Evolutionary conservation across 2,888 invertebrate genomes (phyloP).

Genomic region (Amphipoea oculea): DNA sequence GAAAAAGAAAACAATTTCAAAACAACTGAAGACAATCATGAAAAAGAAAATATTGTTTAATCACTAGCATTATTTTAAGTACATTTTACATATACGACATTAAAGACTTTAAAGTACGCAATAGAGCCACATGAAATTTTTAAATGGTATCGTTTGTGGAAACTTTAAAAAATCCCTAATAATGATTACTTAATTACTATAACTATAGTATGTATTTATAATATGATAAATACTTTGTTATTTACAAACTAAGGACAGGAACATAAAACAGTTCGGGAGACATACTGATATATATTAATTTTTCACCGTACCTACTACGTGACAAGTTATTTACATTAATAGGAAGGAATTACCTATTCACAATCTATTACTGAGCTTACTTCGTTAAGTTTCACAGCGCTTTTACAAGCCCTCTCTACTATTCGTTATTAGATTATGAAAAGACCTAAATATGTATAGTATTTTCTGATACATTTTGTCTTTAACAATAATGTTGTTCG

Average conservation of each 20-base stretch:
- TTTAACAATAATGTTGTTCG: constrained; percentile 71
- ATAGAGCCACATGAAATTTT: constrained; percentile 82
- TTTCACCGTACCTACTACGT: constrained; percentile 82
- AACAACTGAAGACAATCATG: constrained; percentile 65
- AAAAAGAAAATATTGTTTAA: constrained; percentile 75
- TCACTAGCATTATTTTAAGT: constrained; percentile 86
- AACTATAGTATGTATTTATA: constrained; percentile 76
- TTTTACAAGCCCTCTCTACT: constrained; percentile 82
- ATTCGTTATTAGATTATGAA: constrained; percentile 71
- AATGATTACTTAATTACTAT: constrained; percentile 73
- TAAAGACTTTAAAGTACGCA: constrained; percentile 84
- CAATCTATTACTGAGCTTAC: constrained; percentile 86
- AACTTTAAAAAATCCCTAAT: constrained; percentile 79
- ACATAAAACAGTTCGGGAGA: constrained; percentile 89
- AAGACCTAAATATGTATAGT: constrained; percentile 72
- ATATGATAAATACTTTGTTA: constrained; percentile 83
- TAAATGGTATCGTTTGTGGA: constrained; percentile 83
- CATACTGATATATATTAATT: constrained; percentile 88
- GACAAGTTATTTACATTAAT: constrained; percentile 86
- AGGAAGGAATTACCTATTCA: constrained; percentile 85
- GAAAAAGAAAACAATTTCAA: constrained; percentile 59
- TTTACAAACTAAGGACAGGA: constrained; percentile 89
- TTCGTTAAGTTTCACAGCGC: constrained; percentile 84
- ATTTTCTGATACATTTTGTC: constrained; percentile 74
- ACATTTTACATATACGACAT: constrained; percentile 88